Evolutionary conservation across 92 coral and sea anemone species (phyloP).

Genomic region (Diadumene lineata): DNA sequence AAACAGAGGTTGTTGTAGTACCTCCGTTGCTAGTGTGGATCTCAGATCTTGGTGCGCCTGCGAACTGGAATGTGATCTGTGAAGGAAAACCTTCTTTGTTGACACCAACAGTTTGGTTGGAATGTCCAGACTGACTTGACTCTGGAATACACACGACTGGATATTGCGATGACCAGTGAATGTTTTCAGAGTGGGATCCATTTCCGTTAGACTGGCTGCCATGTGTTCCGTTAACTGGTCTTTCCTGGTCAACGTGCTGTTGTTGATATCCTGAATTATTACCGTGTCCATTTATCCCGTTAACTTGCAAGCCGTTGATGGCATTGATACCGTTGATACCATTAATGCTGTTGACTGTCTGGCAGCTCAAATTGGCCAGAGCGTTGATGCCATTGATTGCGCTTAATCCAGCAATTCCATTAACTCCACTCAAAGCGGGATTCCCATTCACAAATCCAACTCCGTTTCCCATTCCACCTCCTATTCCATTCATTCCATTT

Average conservation of each 20-base stretch:
- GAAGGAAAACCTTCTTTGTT: slow-evolving; percentile 73
- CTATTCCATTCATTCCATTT: slow-evolving; percentile 82
- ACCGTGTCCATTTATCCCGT: slow-evolving; percentile 62
- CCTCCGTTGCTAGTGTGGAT: slow-evolving; percentile 67
- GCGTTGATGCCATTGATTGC: slow-evolving; percentile 78
- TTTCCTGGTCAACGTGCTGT: slow-evolving; percentile 68
- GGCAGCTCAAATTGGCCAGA: slow-evolving; percentile 74
- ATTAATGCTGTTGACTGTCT: slow-evolving; percentile 74
- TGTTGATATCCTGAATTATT: slow-evolving; percentile 69
- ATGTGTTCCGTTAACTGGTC: slow-evolving; percentile 57
- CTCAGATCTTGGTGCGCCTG: slow-evolving; percentile 84
- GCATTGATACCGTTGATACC: slow-evolving; percentile 87
- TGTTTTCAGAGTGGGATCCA: slow-evolving; percentile 71
- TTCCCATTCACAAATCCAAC: slow-evolving; percentile 87
- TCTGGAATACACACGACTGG: slow-evolving; percentile 97
- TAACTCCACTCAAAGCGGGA: slow-evolving; percentile 67
- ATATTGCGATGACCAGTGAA: slow-evolving; percentile 94
- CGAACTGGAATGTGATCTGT: slow-evolving; percentile 89
- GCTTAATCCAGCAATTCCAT: slow-evolving; percentile 77
- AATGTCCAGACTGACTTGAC: slow-evolving; percentile 75
- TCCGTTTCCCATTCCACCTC: slow-evolving; percentile 84
- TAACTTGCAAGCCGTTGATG: slow-evolving; percentile 72
- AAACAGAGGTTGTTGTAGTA: slow-evolving; percentile 86
- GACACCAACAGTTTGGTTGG: slow-evolving; percentile 74
- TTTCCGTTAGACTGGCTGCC: slow-evolving; percentile 53